These are phyloP conservation scores for Frankliniella fusca DNA, from an alignment of 2,888 invertebrate genomes.

Conservation along the genomic window DNA sequence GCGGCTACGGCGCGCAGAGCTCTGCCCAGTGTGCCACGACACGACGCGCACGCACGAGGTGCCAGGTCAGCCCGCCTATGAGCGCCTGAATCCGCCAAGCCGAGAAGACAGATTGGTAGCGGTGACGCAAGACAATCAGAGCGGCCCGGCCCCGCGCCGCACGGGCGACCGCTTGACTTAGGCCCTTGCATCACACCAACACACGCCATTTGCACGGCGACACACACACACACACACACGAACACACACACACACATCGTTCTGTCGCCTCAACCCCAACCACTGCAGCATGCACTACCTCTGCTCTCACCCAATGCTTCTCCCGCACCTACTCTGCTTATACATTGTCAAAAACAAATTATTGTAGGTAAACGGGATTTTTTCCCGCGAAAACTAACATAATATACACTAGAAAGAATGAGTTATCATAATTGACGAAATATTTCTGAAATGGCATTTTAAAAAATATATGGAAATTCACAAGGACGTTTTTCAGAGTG, in stretches of 20 bases:
- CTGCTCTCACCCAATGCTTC: too few species aligned
- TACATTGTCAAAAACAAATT: too few species aligned
- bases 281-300: background rate
- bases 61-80: background rate
- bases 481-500: too few species aligned
- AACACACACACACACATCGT: background rate
- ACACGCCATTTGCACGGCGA: background rate
- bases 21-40: background rate
- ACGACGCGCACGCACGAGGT: background rate
- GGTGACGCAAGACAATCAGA: constrained; percentile 37
- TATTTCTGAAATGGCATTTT: too few species aligned
- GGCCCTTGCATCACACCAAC: background rate
- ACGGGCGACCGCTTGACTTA: background rate
- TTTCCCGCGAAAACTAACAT: background rate
- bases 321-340: too few species aligned
- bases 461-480: too few species aligned
- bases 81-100: constrained; percentile 27
- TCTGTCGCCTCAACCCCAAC: background rate
- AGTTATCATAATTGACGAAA: too few species aligned
- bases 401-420: too few species aligned
- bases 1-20: background rate
- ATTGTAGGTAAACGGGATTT: background rate
- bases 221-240: constrained; percentile 10
- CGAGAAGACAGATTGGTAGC: constrained; percentile 22
- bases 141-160: constrained; percentile 34